Base-by-base conservation (phyloP, 2,797 vertebrate genomes). In the Anguilla megastoma region DNA sequence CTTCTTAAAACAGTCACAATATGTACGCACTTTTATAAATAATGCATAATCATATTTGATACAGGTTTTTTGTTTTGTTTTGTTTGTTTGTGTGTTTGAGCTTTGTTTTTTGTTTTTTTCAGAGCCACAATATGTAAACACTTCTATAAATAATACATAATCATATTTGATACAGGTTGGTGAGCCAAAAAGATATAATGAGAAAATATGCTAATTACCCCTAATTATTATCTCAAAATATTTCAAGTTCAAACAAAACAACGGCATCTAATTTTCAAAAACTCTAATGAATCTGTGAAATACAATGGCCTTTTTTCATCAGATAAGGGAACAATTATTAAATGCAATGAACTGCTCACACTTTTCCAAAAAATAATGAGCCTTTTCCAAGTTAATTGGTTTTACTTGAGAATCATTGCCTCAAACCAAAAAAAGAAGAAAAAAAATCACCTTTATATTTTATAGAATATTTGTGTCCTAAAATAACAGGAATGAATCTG, bases 151-250 rank as follows among this genome's bases (percentile, higher is more conserved):
- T 50, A 50, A 82, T 50, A 50, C 79, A 82, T 50, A 50, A 82
- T 82, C 79, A 50, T 21, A 82, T 82, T 82, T 82, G 79, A 82
- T 82, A 82, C 79, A 82, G 79, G 79, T 82, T 50, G 79, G 79
- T 82, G 79, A 82, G 79, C 79, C 45, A 45, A 82, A 50, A 82
- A 82, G 79, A 21, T 82, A 45, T 82, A 82, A 82, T 82, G 79
- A 82, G 79, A 50, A 48, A 48, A 82, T 82, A 82, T 82, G 79
- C 79, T 50, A 50, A 82, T 82, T 21, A 82, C 7, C 79, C 45
- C 79, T 82, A 82, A 82, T 82, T 82, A 82, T 45, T 50, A 45
- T 82, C 45, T 82, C 79, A n/a, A 82, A 82, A 21, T 82, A 82
- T 82, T 50, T 82, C 45, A 24, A 50, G 45, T 24, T 6, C 41